Percentiles rank a stretch among this genome's conserved stretches.
phyloP scores from a whole-genome alignment of 2,113 vertebrate species.

The Lethenteron reissneri region DNA sequence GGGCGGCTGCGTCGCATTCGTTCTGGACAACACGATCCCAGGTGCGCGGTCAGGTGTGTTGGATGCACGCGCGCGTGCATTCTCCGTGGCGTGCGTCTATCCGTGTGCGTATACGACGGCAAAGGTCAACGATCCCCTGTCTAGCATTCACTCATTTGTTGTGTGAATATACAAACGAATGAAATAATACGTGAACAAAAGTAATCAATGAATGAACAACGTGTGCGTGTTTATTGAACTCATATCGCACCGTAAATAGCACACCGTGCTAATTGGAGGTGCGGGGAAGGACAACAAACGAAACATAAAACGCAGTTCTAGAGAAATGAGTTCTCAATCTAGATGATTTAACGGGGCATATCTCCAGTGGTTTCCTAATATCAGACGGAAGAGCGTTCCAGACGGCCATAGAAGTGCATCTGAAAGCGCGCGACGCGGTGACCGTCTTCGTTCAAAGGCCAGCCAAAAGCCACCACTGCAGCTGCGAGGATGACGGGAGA shows the following conservation, averaged over 20 bases:
- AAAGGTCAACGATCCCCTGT: background rate
- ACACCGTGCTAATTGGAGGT: too few relatives aligned
- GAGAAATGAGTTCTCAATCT: too few relatives aligned
- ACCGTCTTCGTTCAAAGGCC: background rate
- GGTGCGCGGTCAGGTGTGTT: constrained; percentile 25
- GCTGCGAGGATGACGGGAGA: background rate
- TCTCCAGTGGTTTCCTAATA: too few relatives aligned
- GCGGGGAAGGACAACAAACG: too few relatives aligned
- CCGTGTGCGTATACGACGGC: background rate
- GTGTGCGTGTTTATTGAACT: too few relatives aligned
- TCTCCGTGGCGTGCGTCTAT: background rate
- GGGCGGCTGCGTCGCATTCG: constrained; percentile 62
- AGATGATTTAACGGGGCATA: too few relatives aligned
- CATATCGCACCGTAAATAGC: too few relatives aligned
- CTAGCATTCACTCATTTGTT: background rate
- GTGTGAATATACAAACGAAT: background rate
- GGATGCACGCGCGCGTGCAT: background rate
- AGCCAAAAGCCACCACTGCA: background rate
- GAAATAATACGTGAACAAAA: background rate
- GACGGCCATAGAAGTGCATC: too few relatives aligned
- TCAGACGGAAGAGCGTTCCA: too few relatives aligned
- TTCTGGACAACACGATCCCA: constrained; percentile 80
- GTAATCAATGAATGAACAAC: background rate
- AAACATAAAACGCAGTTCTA: too few relatives aligned
- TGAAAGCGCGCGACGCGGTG: background rate